Percentiles rank a stretch among this genome's conserved stretches.
Conservation (phyloP, 37 sponge, comb jelly and placozoan genomes). For the Bolinopsis microptera region DNA sequence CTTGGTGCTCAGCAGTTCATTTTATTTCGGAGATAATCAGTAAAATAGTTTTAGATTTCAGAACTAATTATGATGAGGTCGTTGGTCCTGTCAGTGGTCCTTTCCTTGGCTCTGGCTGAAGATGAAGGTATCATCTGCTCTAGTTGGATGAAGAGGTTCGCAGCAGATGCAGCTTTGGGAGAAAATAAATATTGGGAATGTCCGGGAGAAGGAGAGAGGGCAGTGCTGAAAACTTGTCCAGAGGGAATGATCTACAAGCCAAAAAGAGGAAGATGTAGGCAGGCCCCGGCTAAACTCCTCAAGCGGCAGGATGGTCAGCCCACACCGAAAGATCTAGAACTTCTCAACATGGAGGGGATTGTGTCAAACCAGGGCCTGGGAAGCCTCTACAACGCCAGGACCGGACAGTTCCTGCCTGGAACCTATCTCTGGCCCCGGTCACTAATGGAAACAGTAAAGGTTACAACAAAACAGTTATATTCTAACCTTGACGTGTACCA, state of each 20-base stretch:
- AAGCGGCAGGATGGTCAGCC: not conserved
- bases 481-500: not conserved
- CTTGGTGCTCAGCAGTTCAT: not conserved
- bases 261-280: not conserved
- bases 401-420: not conserved
- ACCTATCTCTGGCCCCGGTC: not conserved
- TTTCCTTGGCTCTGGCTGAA: not conserved
- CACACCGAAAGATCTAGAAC: not conserved
- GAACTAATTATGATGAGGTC: not conserved
- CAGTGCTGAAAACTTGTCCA: not conserved
- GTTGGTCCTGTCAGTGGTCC: not conserved
- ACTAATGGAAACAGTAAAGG: not conserved
- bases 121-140: not conserved
- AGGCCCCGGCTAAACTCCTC: not conserved
- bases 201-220: not conserved
- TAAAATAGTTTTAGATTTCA: not conserved
- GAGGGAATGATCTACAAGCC: not conserved
- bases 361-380: not conserved
- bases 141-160: not conserved
- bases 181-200: not conserved
- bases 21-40: not conserved
- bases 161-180: not conserved
- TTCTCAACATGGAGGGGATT: not conserved
- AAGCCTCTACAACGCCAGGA: slow-evolving; percentile 21
- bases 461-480: not conserved